Evolutionary conservation across 2,888 invertebrate genomes (phyloP), one percentile per base, ranked within the genome.

Genomic region (Listrodromus nycthemerus): DNA sequence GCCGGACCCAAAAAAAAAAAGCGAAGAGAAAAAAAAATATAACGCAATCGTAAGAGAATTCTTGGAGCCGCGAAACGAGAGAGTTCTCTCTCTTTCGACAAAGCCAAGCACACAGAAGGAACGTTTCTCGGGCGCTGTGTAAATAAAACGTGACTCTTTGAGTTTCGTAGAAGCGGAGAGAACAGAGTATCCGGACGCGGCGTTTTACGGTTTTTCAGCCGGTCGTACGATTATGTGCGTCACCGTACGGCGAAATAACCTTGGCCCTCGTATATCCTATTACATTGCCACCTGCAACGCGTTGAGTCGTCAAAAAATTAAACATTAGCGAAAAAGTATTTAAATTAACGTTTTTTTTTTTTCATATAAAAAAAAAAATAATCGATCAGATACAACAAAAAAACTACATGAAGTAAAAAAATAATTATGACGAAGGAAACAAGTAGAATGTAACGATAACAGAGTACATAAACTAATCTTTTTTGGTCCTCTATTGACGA

Each of bases 61-160:
- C 16, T 61, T 16, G 16, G 27, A 61, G 27, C 19, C 50, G 19
- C 50, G 50, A 61, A 1, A 27, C 58, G 30, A 27, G 58, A 61
- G 58, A 27, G n/a, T 21, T 61, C 58, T 61, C 16, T 58, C 24
- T 58, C 55, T 61, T 6, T 27, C 41, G 37, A 58, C 71, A 71
- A 58, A 71, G 71, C 52, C 52, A 55, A 24, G 27, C 13, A 24
- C 24, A 58, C 6, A 30, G 21, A 45, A 19, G 10, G 45, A 73
- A 58, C 37, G 73, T 24, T 73, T 24, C 27, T 61, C 30, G 30
- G 27, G 16, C 58, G 58, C 16, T 61, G 58, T 61, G 58, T 73
- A 61, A 73, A 73, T 73, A 73, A 73, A 73, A 73, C 61, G 58
- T 73, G 58, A 73, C 61, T 73, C 41, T 27, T 24, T 21, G 16